Evolutionary conservation across 2,797 vertebrate species (phyloP), one percentile per base, ranked within the genome.

Genomic region (Labeo calbasu): DNA sequence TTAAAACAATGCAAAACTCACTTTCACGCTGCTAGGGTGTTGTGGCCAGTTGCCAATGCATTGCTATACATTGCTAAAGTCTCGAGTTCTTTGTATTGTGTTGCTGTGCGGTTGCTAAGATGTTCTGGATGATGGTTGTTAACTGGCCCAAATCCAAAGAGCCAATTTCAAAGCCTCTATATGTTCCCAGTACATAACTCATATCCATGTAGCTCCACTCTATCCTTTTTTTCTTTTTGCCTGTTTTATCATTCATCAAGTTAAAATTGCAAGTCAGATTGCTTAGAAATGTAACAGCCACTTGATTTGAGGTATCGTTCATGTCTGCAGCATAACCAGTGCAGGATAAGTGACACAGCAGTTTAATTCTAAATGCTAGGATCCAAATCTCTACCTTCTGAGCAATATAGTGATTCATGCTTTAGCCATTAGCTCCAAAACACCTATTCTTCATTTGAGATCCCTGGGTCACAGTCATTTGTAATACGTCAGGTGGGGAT

Each of bases 281-380:
- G 13, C 40, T 72, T 65, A 50, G 7, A 73, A 73, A 63, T 11
- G 3, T 10, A 59, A 48, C 25, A 63, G 10, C 17, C 40, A 40
- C 25, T 50, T 69, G 48, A 69, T 79, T 69, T 36, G 48, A 17
- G 1, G 63, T 53, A 63, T 23, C 12, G 11, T 46, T 81, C 17
- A 63, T 73, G 23, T 71, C 50, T 55, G 78, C 14, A 81, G 68
- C 40, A 61, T 3, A 61, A 48, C n/a, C 4, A 2, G 2, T 50
- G 40, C 43, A 65, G 13, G 40, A 63, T 77, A 78, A 63, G 40
- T 48, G 14, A 63, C 10, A 77, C 4, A 15, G 9, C 5, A 28
- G 15, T 78, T 63, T 78, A 46, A 48, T 28, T 28, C 76, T 78
- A 50, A 78, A 65, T 78, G 40, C 46, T 48, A 48, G 57, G 25